These are phyloP conservation scores for Anniella stebbinsi DNA, from an alignment of 2,797 vertebrate species.

Conservation along the genomic window DNA sequence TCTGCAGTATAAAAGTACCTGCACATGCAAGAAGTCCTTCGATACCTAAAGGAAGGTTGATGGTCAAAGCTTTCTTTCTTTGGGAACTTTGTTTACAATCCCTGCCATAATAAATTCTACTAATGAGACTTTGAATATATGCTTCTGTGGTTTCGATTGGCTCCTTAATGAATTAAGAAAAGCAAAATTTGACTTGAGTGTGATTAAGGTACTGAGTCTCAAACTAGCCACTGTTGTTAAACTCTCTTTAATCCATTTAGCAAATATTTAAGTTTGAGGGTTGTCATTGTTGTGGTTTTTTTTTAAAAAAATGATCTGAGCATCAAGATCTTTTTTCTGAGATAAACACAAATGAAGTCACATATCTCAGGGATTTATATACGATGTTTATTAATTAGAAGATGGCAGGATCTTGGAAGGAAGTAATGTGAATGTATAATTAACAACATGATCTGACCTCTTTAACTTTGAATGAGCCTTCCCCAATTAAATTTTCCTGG, in stretches of 20 bases:
- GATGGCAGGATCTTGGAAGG: slow-evolving; percentile 64
- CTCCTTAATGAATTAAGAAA: slow-evolving; percentile 20
- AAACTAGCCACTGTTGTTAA: slow-evolving; percentile 27
- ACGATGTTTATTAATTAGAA: slow-evolving; percentile 66
- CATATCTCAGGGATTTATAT: slow-evolving; percentile 51
- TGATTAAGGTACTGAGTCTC: slow-evolving; percentile 43
- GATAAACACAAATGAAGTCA: slow-evolving; percentile 35
- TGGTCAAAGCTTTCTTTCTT: slow-evolving; percentile 28
- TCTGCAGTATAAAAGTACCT: not conserved
- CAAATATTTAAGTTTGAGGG: slow-evolving; percentile 43
- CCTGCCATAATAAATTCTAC: not conserved
- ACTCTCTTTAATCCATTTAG: slow-evolving; percentile 56
- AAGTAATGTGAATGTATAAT: slow-evolving; percentile 63
- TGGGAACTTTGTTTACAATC: not conserved
- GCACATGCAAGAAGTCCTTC: not conserved
- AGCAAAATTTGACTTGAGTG: slow-evolving; percentile 26
- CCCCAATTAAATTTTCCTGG: slow-evolving; percentile 69
- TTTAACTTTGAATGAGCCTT: slow-evolving; percentile 68
- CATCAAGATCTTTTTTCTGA: slow-evolving; percentile 37
- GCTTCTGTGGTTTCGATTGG: not conserved
- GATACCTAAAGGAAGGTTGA: not conserved
- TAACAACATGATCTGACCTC: slow-evolving; percentile 66
- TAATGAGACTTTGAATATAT: not conserved
- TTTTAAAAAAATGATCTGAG: slow-evolving; percentile 35
- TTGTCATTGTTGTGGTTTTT: slow-evolving; percentile 19